Percentiles rank a stretch among this genome's conserved stretches.
phyloP scores from a whole-genome alignment of 35 echinoderm and acorn worm genomes.

The Anneissia japonica region DNA sequence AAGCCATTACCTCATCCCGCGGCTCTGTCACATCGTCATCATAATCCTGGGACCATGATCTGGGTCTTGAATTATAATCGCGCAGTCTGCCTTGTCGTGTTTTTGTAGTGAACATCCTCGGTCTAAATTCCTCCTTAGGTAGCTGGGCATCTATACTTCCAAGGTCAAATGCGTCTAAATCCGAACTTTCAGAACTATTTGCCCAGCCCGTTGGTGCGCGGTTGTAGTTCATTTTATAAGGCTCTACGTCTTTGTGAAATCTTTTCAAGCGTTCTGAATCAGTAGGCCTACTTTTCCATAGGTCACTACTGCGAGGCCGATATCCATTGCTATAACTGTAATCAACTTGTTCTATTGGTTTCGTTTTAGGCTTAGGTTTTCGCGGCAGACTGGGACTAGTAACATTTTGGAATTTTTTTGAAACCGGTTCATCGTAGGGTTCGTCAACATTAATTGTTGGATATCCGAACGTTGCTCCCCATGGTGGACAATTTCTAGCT shows the following conservation, averaged over 20 bases:
- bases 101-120: neutral
- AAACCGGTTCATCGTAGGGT: neutral
- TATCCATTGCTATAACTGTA: neutral
- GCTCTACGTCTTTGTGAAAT: neutral
- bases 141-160: neutral
- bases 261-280: neutral
- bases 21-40: neutral
- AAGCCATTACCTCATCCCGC: neutral
- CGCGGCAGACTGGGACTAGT: neutral
- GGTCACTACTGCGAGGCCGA: neutral
- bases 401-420: neutral
- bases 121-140: neutral
- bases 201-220: neutral
- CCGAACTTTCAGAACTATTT: neutral
- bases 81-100: neutral
- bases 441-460: neutral
- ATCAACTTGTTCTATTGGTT: neutral
- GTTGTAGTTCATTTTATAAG: neutral
- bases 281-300: neutral
- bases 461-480: neutral
- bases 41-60: neutral
- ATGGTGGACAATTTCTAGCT: neutral
- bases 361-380: neutral
- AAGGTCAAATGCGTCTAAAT: neutral
- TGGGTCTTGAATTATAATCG: conserved; percentile 9